Evolutionary conservation across 2,888 invertebrate species (phyloP).

Genomic region (Drosophila eohydei): DNA sequence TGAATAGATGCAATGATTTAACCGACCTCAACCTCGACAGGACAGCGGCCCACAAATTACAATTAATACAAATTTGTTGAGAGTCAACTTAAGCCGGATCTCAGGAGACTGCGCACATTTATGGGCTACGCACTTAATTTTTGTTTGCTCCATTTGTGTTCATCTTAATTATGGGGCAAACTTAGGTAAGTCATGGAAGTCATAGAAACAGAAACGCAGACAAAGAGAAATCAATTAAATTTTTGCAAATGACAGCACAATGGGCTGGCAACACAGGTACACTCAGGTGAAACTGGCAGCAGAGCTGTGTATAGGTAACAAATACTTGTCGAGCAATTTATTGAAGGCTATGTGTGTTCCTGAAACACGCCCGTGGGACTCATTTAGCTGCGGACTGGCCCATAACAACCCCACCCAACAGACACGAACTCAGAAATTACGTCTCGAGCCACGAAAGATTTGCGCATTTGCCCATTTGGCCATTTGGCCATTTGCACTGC

Average conservation of each 20-base stretch:
- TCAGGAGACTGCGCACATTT: conserved; percentile 23
- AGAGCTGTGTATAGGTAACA: conserved; percentile 10
- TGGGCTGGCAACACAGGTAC: conserved; percentile 26
- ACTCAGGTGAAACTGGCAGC: conserved; percentile 17
- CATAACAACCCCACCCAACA: conserved; percentile 22
- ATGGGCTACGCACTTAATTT: conserved; percentile 32
- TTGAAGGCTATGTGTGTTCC: conserved; percentile 22
- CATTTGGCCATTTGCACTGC: conserved; percentile 23
- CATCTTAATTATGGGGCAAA: conserved; percentile 53
- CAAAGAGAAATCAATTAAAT: conserved; percentile 67
- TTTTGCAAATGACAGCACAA: conserved; percentile 53
- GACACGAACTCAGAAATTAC: neutral
- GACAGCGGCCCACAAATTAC: conserved; percentile 37
- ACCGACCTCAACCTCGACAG: neutral
- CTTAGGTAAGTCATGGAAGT: conserved; percentile 25
- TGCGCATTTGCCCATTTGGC: conserved; percentile 18
- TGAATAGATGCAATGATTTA: neutral
- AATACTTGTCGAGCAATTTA: conserved; percentile 26
- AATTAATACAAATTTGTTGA: conserved; percentile 46
- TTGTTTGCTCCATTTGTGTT: conserved; percentile 32
- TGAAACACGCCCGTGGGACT: conserved; percentile 63
- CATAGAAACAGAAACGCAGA: conserved; percentile 17
- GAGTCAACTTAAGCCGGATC: conserved; percentile 4
- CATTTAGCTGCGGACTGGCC: conserved; percentile 48
- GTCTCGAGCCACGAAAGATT: conserved; percentile 8